These are phyloP conservation scores for Acronicta leporina DNA, from an alignment of 2,888 invertebrate species.

Conservation along the genomic window DNA sequence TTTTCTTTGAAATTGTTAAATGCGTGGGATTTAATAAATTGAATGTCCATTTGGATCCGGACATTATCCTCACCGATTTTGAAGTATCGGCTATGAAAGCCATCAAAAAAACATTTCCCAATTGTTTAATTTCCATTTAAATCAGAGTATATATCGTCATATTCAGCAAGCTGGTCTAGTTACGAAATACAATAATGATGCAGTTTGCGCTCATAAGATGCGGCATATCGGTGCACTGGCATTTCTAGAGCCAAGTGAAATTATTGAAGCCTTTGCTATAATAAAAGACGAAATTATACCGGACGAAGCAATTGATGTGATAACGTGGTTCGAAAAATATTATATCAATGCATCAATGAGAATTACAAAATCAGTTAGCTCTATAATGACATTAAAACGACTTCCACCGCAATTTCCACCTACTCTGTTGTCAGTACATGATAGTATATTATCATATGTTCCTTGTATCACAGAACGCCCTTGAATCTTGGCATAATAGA, in stretches of 20 bases:
- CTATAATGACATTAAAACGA: too few relatives aligned
- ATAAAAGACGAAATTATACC: too few relatives aligned
- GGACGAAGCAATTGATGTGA: too few relatives aligned
- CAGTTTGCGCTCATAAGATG: constrained; percentile 6
- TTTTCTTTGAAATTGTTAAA: too few relatives aligned
- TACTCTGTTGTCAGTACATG: too few relatives aligned
- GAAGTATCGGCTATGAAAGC: constrained; percentile 4
- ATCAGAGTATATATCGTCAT: constrained; percentile 23
- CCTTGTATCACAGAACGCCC: constrained; percentile 12
- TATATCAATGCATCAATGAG: neutral
- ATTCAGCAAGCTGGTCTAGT: constrained; percentile 17
- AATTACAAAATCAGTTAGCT: too few relatives aligned
- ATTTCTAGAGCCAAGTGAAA: neutral
- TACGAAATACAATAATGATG: constrained; percentile 16
- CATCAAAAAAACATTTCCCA: constrained; percentile 4
- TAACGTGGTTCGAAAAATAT: too few relatives aligned
- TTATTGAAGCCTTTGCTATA: neutral
- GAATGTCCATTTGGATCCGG: too few relatives aligned
- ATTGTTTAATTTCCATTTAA: constrained; percentile 12
- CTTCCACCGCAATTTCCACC: too few relatives aligned
- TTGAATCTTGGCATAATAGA: constrained; percentile 13
- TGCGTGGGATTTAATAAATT: too few relatives aligned
- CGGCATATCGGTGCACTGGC: constrained; percentile 2
- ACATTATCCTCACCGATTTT: too few relatives aligned
- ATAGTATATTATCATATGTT: neutral